Evolutionary conservation across 2,113 vertebrate genomes (phyloP), one percentile per base, ranked within the genome.

Genomic region (Notothenia rossii): DNA sequence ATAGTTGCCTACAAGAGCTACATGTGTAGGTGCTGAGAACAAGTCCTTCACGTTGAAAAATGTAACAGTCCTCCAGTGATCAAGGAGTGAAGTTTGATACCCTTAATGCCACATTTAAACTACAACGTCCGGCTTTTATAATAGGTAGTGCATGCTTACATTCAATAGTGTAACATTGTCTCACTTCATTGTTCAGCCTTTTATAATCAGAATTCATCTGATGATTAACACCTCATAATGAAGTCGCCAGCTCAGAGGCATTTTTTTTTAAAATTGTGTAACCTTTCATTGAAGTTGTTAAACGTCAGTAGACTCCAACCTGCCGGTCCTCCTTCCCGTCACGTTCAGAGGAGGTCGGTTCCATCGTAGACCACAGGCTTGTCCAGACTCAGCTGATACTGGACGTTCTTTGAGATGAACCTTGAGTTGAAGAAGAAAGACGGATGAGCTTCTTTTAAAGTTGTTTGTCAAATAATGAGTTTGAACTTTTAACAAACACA

Each of bases 341-440:
- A 5, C 0, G 4, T 18, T 87, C 81, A 92, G 22, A 92, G 94
- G 88, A 95, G 92, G 89, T 97, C 97, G 0, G 95, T 96, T 87
- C 96, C 97, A 36, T 98, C 96, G 11, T 96, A 96, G 93, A 96
- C 93, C 76, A 96, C 92, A 7, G 96, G 95, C 66, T 95, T 91
- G 86, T 96, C 96, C 3, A 97, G 79, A 10, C 94, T 94, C 94
- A 99, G 94, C 72, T 94, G 97, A 88, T 97, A 99, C 80, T 96
- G 94, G 61, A 99, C 97, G 83, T 95, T 97, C 94, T 99, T 99
- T 50, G 98, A 98, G 94, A 98, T 94, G 91, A 99, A 99, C 88
- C 98, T 99, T 40, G 36, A 40, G 92, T n/a, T 58, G 9, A 60
- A 83, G 13, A 55, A 15, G 63, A 60, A 7, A 75, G 2, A 77